Conservation (phyloP, 2,113 vertebrate genomes). For the Tachysurus fulvidraco region DNA sequence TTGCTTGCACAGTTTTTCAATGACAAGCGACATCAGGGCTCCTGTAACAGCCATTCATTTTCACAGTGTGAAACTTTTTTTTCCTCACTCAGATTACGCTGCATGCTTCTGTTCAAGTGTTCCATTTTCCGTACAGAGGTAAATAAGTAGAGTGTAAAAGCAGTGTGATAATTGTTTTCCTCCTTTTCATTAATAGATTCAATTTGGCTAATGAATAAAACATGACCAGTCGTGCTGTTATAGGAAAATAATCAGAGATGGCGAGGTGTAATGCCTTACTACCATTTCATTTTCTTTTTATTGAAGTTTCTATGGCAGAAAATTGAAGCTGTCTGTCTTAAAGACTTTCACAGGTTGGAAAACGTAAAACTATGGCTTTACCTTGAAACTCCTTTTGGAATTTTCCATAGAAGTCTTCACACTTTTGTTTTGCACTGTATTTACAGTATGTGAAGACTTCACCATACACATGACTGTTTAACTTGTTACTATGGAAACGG, state of each 20-base stretch:
- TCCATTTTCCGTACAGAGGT: constrained; percentile 10
- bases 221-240: background rate
- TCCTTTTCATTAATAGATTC: constrained; percentile 4
- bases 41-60: constrained; percentile 42
- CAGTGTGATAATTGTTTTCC: constrained; percentile 13
- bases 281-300: background rate
- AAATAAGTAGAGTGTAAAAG: constrained; percentile 5
- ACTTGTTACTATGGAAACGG: background rate
- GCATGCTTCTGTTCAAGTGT: constrained; percentile 17
- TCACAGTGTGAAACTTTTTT: constrained; percentile 41
- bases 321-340: background rate
- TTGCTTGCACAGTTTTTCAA: constrained; percentile 44
- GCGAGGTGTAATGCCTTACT: background rate
- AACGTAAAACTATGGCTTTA: background rate
- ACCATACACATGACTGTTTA: background rate
- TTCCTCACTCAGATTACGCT: constrained; percentile 31
- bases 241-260: background rate
- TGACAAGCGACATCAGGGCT: constrained; percentile 38
- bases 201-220: constrained; percentile 13
- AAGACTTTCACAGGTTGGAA: background rate
- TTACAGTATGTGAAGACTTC: background rate
- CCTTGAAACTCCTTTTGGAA: background rate
- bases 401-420: background rate
- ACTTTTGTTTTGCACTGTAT: background rate
- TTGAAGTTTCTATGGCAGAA: background rate